Evolutionary conservation across 2,888 invertebrate genomes (phyloP).

Genomic region (Leptinotarsa haldemani): DNA sequence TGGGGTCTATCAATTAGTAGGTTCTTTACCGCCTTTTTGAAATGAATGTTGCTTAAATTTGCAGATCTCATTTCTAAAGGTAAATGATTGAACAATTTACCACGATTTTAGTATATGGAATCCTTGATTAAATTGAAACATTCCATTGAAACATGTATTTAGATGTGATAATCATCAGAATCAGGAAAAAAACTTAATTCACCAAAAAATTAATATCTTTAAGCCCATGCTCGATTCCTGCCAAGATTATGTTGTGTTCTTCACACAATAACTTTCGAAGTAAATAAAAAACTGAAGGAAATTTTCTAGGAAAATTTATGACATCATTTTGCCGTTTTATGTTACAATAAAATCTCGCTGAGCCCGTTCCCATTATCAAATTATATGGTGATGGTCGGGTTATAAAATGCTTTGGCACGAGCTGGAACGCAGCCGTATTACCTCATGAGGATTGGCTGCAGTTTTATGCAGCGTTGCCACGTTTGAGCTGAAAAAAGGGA

Average conservation of each 20-base stretch:
- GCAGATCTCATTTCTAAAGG: too few species aligned
- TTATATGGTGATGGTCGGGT: slow-evolving; percentile 37
- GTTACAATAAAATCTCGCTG: slow-evolving; percentile 29
- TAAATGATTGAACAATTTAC: too few species aligned
- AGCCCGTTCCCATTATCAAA: slow-evolving; percentile 31
- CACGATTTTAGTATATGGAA: too few species aligned
- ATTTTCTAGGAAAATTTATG: slow-evolving; percentile 14
- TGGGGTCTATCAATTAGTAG: too few species aligned
- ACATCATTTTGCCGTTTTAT: slow-evolving; percentile 21
- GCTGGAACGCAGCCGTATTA: slow-evolving; percentile 35
- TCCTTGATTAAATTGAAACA: too few species aligned
- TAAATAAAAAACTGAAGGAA: slow-evolving; percentile 1
- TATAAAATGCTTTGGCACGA: slow-evolving; percentile 30
- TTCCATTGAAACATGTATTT: too few species aligned
- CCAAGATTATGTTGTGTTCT: background rate
- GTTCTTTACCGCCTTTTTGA: too few species aligned
- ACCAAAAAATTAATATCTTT: too few species aligned
- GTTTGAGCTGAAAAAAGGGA: background rate
- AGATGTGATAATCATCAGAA: too few species aligned
- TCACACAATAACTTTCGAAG: background rate
- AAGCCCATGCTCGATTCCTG: background rate
- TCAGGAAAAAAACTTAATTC: too few species aligned
- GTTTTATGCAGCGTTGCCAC: slow-evolving; percentile 39
- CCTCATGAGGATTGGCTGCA: slow-evolving; percentile 29
- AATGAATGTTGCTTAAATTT: too few species aligned